Evolutionary conservation across 2,888 invertebrate species (phyloP), one percentile per base, ranked within the genome.

Genomic region (Anodontia alba): DNA sequence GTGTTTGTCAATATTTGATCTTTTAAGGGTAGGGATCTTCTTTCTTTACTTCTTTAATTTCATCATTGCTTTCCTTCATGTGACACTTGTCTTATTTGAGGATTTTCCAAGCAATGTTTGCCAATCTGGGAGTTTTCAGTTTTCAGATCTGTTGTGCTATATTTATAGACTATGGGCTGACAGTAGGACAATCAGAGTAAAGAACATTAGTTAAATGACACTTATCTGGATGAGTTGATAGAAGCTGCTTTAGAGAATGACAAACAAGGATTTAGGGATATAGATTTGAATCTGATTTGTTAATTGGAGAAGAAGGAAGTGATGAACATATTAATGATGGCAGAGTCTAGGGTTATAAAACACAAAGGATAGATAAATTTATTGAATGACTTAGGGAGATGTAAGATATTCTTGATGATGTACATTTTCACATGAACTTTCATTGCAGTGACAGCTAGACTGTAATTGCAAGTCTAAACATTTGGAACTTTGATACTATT

Each of bases 1-100:
- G 73, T 69, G 57, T 69, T 78, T 73, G 54, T 69, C 51, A 42
- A 69, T 62, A 62, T 62, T 62, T 62, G 62, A 33, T 62, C 23
- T 62, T 33, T 62, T 8, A 62, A 17, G 29, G 62, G 8, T 7
- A 62, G 20, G 62, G 62, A 62, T 62, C 62, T 62, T 62, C 33
- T 62, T 62, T 62, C 62, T 33, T 20, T 33, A 17, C 62, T 33
- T 23, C 62, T 29, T 23, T 33, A 62, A 17, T 17, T 17, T 15
- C 20, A 3, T 33, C 33, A 33, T 33, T 31, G 62, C 17, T 17
- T 54, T 26, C 29, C 54, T 33, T 33, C 17, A 29, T 29, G 33
- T 62, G 62, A 62, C 62, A 62, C 62, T 62, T 62, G 33, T 62
- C 33, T 1, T 31, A 5, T 33, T 31, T 33, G 12, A 62, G 33